Conservation (phyloP, 2,888 invertebrate species). For the Eurytoma californica region DNA sequence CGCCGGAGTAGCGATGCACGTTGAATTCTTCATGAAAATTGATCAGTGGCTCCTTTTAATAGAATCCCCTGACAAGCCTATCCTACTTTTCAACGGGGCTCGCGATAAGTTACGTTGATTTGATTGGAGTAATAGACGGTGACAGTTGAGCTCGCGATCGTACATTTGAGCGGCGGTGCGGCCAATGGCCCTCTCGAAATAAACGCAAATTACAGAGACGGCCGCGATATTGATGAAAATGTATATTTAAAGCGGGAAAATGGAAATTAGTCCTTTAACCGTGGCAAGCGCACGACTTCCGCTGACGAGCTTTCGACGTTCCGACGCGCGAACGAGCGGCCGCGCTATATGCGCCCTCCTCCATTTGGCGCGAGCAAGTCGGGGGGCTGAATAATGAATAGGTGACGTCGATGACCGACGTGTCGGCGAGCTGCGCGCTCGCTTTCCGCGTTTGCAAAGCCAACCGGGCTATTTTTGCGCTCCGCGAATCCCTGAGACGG, state of each 20-base stretch:
- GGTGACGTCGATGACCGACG: slow-evolving; percentile 46
- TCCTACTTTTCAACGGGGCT: slow-evolving; percentile 23
- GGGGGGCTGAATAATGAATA: slow-evolving; percentile 41
- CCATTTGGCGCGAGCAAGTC: slow-evolving; percentile 1
- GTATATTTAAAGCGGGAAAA: slow-evolving; percentile 42
- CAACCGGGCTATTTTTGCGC: slow-evolving; percentile 13
- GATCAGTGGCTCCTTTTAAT: slow-evolving; percentile 29
- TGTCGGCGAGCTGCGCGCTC: not conserved
- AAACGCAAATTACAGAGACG: slow-evolving; percentile 22
- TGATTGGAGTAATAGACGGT: slow-evolving; percentile 22
- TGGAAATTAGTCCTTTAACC: slow-evolving; percentile 37
- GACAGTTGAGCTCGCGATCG: slow-evolving; percentile 9
- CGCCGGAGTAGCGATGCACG: not conserved
- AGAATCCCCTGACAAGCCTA: slow-evolving; percentile 32
- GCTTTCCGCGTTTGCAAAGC: not conserved
- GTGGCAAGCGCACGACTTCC: slow-evolving; percentile 5
- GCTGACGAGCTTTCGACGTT: slow-evolving; percentile 30
- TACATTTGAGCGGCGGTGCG: not conserved
- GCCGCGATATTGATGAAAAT: slow-evolving; percentile 30
- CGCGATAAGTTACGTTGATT: slow-evolving; percentile 28
- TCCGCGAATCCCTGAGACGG: not conserved
- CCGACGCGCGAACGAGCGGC: not conserved
- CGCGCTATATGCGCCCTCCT: not conserved
- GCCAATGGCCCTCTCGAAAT: slow-evolving; percentile 27
- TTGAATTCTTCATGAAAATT: slow-evolving; percentile 15